Evolutionary conservation across 1,140 invertebrate genomes (phyloP), one percentile per base, ranked within the genome.

Genomic region (Dendrolimus kikuchii): DNA sequence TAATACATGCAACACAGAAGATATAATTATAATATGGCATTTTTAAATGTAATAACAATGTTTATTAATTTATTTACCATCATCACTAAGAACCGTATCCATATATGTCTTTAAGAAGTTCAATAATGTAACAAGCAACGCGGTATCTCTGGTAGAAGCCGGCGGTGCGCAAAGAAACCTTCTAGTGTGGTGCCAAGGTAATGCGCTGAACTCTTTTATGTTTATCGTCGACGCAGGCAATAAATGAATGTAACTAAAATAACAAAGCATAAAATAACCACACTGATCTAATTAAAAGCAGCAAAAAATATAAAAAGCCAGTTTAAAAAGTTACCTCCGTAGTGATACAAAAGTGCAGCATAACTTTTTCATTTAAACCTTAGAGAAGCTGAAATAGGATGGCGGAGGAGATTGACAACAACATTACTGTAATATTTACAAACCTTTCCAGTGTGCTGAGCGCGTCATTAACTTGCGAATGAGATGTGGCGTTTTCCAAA

Each of bases 401-500:
- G 23, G 23, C 23, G 3, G 23, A 23, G 3, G 3, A 23, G 23
- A 23, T 23, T n/a, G n/a, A n/a, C n/a, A n/a, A n/a, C n/a, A n/a
- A n/a, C n/a, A n/a, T n/a, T 23, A 23, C 23, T 23, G 23, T 23
- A 23, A 23, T 23, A 23, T 23, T 23, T 49, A 77, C 65, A 74
- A 84, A 92, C 91, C 89, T 88, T 51, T 86, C 88, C 7, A 92
- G 66, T 43, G 87, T 82, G 64, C 87, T 77, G 2, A 92, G 57
- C 5, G 88, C 84, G 43, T 88, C 82, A 9, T 67, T 74, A 23
- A 92, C 90, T 57, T 86, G 81, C 38, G 74, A 68, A 57, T 92
- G 91, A 0, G 88, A 87, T 0, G 89, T 90, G 7, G 90, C 91
- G 75, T 90, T 92, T 66, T 92, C 90, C 41, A 92, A 79, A n/a